Evolutionary conservation across 2,797 vertebrate species (phyloP).

Genomic region (Chaenodraco wilsoni): DNA sequence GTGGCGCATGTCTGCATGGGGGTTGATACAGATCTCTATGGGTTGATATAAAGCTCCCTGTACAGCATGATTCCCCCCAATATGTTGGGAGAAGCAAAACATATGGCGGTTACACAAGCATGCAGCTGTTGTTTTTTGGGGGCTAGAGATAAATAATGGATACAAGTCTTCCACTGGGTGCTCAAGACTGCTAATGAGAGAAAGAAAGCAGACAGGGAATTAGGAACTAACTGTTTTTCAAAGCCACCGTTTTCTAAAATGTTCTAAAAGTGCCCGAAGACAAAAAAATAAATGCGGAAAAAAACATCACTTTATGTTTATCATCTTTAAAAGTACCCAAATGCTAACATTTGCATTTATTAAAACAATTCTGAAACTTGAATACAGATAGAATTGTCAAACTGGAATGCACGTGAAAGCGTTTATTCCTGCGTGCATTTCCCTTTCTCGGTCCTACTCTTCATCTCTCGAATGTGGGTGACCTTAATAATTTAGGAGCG

Average conservation of each 20-base stretch:
- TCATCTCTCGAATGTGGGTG: slow-evolving; percentile 46
- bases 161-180: slow-evolving; percentile 75
- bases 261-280: slow-evolving; percentile 77
- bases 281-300: slow-evolving; percentile 65
- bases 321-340: slow-evolving; percentile 56
- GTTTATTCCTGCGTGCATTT: slow-evolving; percentile 19
- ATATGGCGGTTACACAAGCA: slow-evolving; percentile 80
- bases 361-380: slow-evolving; percentile 52
- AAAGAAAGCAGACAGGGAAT: slow-evolving; percentile 75
- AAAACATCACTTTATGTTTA: slow-evolving; percentile 65
- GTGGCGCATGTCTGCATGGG: slow-evolving; percentile 34
- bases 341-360: slow-evolving; percentile 68
- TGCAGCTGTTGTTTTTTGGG: slow-evolving; percentile 80
- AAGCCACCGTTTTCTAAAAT: slow-evolving; percentile 71
- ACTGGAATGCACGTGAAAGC: slow-evolving; percentile 37
- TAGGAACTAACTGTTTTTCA: slow-evolving; percentile 76
- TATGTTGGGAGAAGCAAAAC: slow-evolving; percentile 70
- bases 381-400: slow-evolving; percentile 14
- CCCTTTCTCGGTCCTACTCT: slow-evolving; percentile 23
- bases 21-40: slow-evolving; percentile 55
- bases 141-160: slow-evolving; percentile 82
- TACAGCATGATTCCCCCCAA: slow-evolving; percentile 61
- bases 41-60: slow-evolving; percentile 61
- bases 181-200: slow-evolving; percentile 79
- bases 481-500: slow-evolving; percentile 70